Conservation (phyloP, 2,113 vertebrate genomes). For the Orcinus orca region DNA sequence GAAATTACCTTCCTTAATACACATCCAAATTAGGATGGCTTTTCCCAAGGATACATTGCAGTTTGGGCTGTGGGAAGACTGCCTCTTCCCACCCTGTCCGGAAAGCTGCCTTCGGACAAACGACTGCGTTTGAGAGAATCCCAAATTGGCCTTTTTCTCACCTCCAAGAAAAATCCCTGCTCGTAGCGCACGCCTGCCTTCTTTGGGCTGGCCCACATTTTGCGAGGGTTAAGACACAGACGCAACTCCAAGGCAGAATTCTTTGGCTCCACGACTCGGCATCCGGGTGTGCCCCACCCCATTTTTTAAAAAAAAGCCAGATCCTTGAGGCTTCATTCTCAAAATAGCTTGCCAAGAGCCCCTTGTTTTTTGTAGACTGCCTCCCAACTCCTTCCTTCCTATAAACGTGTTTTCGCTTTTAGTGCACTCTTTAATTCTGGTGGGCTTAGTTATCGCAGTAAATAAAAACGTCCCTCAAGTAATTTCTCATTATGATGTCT, state of each 20-base stretch:
- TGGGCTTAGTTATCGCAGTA: background rate
- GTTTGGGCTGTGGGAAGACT: background rate
- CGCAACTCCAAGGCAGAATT: background rate
- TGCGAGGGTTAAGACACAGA: background rate
- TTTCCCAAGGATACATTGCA: background rate
- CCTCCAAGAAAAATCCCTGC: background rate
- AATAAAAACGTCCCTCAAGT: slow-evolving; percentile 31
- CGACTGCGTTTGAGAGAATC: background rate
- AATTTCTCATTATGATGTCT: background rate
- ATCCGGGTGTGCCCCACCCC: background rate
- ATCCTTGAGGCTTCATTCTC: background rate
- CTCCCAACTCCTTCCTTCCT: background rate
- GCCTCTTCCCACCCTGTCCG: background rate
- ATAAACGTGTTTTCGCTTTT: background rate
- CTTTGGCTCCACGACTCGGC: background rate
- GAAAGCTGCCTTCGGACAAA: background rate
- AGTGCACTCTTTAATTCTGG: background rate
- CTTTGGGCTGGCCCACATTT: background rate
- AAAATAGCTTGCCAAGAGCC: background rate
- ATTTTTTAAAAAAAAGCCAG: background rate
- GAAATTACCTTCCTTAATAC: background rate
- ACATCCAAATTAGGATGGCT: background rate
- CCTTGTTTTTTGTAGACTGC: background rate
- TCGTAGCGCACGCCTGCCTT: background rate
- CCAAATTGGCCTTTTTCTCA: background rate